Percentiles rank a stretch among this genome's conserved stretches.
Conservation (phyloP, 2,888 invertebrate species). For the Thereva nobilitata region DNA sequence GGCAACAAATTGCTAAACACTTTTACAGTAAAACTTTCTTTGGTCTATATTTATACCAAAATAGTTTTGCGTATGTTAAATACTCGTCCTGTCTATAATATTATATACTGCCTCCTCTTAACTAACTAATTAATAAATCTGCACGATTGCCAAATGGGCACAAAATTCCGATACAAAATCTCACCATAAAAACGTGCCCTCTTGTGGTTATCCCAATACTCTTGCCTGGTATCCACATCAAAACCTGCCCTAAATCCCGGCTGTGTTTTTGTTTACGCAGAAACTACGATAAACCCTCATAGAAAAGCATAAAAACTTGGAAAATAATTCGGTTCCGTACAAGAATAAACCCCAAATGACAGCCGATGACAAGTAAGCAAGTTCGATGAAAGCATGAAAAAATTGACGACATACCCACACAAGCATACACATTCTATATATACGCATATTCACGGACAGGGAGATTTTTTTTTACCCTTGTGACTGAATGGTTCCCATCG, state of each 20-base stretch:
- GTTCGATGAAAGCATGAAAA: conserved; percentile 29
- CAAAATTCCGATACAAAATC: conserved; percentile 19
- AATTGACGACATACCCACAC: conserved; percentile 20
- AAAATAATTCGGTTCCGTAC: conserved; percentile 6
- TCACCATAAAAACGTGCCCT: background rate
- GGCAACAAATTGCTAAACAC: too few species aligned
- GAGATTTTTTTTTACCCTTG: conserved; percentile 7
- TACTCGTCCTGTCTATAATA: too few species aligned
- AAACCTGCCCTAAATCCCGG: conserved; percentile 8
- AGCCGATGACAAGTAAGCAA: conserved; percentile 33
- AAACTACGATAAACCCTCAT: background rate
- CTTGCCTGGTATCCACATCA: background rate
- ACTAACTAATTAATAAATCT: conserved; percentile 16
- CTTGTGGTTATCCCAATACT: conserved; percentile 9
- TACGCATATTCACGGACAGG: too few species aligned
- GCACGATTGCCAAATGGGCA: conserved; percentile 21
- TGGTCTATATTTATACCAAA: too few species aligned
- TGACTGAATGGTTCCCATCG: conserved; percentile 12
- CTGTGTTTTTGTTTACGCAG: conserved; percentile 19
- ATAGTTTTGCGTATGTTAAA: too few species aligned
- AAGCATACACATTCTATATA: conserved; percentile 4
- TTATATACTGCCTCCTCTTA: too few species aligned
- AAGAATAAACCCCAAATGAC: conserved; percentile 26
- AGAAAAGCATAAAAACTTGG: conserved; percentile 13
- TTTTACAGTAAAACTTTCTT: too few species aligned